phyloP scores from a whole-genome alignment of 1,140 invertebrate genomes.

The Globodera ellingtonae region DNA sequence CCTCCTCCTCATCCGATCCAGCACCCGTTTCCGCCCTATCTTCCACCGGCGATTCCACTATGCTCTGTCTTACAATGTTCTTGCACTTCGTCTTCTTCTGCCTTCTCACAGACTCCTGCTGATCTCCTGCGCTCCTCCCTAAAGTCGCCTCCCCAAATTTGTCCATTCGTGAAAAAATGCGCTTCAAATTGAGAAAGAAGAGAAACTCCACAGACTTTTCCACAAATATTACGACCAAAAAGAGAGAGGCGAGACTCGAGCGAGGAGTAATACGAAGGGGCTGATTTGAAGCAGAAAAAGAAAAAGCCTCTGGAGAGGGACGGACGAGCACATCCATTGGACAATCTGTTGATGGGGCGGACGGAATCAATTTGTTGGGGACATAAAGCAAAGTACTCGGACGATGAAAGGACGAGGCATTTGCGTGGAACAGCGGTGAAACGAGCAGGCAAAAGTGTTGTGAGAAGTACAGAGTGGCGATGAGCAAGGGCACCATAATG shows the following conservation, averaged over 20 bases:
- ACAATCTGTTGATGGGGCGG: neutral
- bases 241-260: neutral
- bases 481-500: conserved; percentile 3
- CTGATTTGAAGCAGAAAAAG: neutral
- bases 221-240: neutral
- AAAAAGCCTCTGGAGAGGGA: neutral
- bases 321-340: neutral
- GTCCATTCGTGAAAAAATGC: neutral
- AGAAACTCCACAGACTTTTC: conserved; percentile 14
- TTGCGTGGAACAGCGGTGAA: neutral
- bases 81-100: conserved; percentile 7
- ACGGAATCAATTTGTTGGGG: neutral
- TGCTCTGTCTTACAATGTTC: conserved; percentile 6
- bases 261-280: neutral
- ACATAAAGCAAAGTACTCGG: conserved; percentile 1
- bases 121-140: neutral
- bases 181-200: conserved; percentile 11
- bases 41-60: neutral
- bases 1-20: neutral
- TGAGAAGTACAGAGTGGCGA: neutral
- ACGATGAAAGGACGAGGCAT: neutral
- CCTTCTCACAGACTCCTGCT: neutral
- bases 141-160: neutral
- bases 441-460: conserved; percentile 2
- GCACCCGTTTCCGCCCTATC: neutral